Evolutionary conservation across 2,888 invertebrate species (phyloP).

Genomic region (Argyresthia goedartella): DNA sequence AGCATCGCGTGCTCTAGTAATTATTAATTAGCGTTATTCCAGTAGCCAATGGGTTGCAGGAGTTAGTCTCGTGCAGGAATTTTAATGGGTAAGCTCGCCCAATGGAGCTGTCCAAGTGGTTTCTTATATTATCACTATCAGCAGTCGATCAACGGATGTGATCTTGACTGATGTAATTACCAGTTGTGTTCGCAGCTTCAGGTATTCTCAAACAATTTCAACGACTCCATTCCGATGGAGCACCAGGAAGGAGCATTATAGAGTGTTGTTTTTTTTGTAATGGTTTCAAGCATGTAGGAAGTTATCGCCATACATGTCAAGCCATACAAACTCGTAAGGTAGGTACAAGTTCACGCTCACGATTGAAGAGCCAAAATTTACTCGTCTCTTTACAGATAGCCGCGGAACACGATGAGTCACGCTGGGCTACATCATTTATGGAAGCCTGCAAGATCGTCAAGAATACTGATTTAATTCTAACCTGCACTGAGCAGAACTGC

Average conservation of each 20-base stretch:
- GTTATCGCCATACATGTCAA: too few relatives aligned
- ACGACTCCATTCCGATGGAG: too few relatives aligned
- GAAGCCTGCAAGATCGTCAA: conserved; percentile 37
- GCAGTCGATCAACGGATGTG: not conserved
- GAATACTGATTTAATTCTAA: conserved; percentile 28
- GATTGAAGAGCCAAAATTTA: not conserved
- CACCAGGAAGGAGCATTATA: too few relatives aligned
- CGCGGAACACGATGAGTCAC: too few relatives aligned
- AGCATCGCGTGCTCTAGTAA: conserved; percentile 2
- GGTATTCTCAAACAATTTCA: too few relatives aligned
- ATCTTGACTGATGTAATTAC: not conserved
- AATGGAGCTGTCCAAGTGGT: not conserved
- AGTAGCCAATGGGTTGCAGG: conserved; percentile 1
- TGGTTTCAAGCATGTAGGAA: too few relatives aligned
- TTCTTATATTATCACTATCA: conserved; percentile 1
- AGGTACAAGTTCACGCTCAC: not conserved
- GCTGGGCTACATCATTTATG: conserved; percentile 38
- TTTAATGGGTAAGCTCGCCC: conserved; percentile 10
- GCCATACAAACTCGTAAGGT: too few relatives aligned
- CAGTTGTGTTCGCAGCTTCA: too few relatives aligned
- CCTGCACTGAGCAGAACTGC: conserved; percentile 22
- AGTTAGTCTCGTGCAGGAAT: conserved; percentile 11
- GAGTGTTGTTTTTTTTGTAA: too few relatives aligned
- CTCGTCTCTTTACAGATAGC: too few relatives aligned
- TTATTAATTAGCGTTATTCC: conserved; percentile 3